A percentile compares a stretch with the other conserved stretches of the same genome.
Conservation (phyloP, 2,888 invertebrate genomes). For the Eristalis intricaria region DNA sequence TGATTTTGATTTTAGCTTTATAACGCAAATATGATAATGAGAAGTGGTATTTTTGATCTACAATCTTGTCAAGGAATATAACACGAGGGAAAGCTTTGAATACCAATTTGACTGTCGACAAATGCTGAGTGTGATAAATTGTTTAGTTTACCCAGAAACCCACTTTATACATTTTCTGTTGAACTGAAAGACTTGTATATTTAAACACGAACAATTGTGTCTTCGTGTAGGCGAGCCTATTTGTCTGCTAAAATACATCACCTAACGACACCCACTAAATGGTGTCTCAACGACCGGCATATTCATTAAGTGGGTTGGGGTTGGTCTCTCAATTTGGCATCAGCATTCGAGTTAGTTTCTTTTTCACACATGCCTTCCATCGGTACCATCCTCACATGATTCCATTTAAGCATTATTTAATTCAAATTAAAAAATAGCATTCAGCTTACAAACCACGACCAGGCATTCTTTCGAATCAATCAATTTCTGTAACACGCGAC, state of each 20-base stretch:
- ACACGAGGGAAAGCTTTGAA: conserved; percentile 1
- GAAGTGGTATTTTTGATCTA: not conserved
- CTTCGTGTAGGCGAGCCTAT: too few species aligned
- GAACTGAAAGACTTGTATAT: too few species aligned
- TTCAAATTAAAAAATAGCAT: not conserved
- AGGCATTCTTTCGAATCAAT: conserved; percentile 7
- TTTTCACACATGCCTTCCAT: not conserved
- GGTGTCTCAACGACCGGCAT: not conserved
- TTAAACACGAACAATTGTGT: too few species aligned
- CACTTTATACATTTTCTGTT: not conserved
- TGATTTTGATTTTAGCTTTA: not conserved
- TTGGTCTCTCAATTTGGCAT: not conserved
- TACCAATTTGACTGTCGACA: not conserved
- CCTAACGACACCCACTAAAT: not conserved
- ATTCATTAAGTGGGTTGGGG: too few species aligned
- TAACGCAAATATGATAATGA: not conserved
- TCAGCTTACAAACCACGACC: not conserved
- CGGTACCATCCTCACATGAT: too few species aligned
- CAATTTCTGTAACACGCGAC: conserved; percentile 17
- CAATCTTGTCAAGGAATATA: not conserved
- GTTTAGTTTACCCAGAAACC: not conserved
- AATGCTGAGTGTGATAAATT: not conserved
- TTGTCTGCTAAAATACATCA: not conserved
- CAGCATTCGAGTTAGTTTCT: not conserved
- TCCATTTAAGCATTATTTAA: not conserved